Evolutionary conservation across 2,888 invertebrate species (phyloP), one percentile per base, ranked within the genome.

Genomic region (Chloromyia formosa): DNA sequence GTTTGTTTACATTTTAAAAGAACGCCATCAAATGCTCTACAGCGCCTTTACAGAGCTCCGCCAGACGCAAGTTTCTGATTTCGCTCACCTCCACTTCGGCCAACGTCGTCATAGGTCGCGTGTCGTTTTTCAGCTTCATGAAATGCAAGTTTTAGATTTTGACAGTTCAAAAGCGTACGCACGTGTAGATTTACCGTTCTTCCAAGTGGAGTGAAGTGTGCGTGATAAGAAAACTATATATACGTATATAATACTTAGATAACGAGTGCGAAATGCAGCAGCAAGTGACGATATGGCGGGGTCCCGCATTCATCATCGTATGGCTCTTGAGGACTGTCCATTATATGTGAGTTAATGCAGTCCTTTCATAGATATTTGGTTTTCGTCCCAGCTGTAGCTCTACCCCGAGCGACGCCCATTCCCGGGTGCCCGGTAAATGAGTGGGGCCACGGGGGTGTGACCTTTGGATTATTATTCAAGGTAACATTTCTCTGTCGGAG

Each of bases 121-220:
- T 42, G 12, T 49, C 10, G 3, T 49, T 49, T n/a, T 12, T 12
- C 12, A 49, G 12, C 16, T n/a, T 3, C 49, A n/a, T 49, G 4
- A 49, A 12, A 2, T 49, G 16, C 49, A 42, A 27, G n/a, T 35
- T 40, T 62, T 62, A 40, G 62, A 22, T 23, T 53, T 69, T 53
- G 68, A 53, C 53, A 69, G 53, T 69, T 69, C 27, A 54, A 66
- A 20, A 45, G 22, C n/a, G 14, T 18, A 20, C 42, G 68, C 68
- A 69, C 68, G 68, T 69, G 68, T 23, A 54, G 7, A 20, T 54
- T 69, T 69, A 27, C 40, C 62, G 40, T 62, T 62, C 68, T 53
- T 23, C n/a, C 54, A 40, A 64, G 68, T 54, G 68, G 23, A 53
- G 16, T 23, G 54, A 23, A 54, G 27, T 23, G 16, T 35, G 27